These are phyloP conservation scores for Leptoteleia sp. DNA, from an alignment of 1,140 invertebrate species.

Conservation along the genomic window DNA sequence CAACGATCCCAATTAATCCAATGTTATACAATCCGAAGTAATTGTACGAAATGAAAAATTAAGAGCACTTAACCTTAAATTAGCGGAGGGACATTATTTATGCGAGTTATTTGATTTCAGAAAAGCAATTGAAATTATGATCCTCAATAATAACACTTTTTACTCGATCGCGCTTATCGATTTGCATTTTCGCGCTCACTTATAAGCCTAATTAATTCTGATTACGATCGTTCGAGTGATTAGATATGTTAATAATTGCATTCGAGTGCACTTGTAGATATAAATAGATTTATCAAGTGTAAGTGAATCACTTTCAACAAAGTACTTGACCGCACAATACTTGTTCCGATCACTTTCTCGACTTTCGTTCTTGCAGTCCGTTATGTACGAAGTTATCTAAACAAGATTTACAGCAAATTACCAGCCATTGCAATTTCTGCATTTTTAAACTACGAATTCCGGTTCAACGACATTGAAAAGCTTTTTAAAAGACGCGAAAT, in stretches of 20 bases:
- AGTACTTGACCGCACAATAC: slow-evolving; percentile 57
- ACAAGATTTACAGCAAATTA: slow-evolving; percentile 52
- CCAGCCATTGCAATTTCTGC: slow-evolving; percentile 19
- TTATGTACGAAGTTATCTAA: slow-evolving; percentile 42
- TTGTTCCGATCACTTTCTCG: slow-evolving; percentile 66
- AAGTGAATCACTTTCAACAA: slow-evolving; percentile 59
- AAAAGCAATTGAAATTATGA: too few species aligned
- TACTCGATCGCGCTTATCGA: background rate
- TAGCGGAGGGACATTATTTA: slow-evolving; percentile 23
- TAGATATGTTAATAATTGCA: slow-evolving; percentile 48
- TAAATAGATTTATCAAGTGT: slow-evolving; percentile 38
- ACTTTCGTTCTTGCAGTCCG: slow-evolving; percentile 70
- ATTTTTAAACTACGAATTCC: slow-evolving; percentile 29
- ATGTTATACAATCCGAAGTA: slow-evolving; percentile 24
- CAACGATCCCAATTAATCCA: slow-evolving; percentile 45
- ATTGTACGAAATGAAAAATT: slow-evolving; percentile 39
- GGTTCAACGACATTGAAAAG: slow-evolving; percentile 27
- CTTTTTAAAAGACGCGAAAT: slow-evolving; percentile 9
- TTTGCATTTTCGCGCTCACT: background rate
- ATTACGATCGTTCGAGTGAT: slow-evolving; percentile 11
- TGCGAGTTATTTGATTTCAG: background rate
- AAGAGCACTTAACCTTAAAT: slow-evolving; percentile 44
- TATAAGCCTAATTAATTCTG: slow-evolving; percentile 16
- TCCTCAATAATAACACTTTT: too few species aligned
- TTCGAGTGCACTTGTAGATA: slow-evolving; percentile 14